These are phyloP conservation scores for Lutjanus argentimaculatus DNA, from an alignment of 2,797 vertebrate genomes.

Conservation along the genomic window DNA sequence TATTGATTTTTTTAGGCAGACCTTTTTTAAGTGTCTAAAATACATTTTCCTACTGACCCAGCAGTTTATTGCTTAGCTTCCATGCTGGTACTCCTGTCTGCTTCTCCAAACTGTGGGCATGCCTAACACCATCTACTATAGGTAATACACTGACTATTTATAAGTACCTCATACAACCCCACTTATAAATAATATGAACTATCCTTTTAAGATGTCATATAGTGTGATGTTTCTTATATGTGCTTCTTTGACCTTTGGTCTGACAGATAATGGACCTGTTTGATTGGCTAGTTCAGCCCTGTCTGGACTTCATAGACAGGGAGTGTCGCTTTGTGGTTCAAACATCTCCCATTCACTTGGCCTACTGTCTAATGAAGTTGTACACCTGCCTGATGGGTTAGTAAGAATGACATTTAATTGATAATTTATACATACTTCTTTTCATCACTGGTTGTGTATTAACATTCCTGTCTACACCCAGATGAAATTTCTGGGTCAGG, in stretches of 20 bases:
- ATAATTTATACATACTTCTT: slow-evolving; percentile 4
- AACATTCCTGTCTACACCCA: slow-evolving; percentile 61
- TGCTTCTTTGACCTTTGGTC: slow-evolving; percentile 50
- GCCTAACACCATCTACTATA: too few species aligned
- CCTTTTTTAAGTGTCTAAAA: too few species aligned
- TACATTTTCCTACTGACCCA: too few species aligned
- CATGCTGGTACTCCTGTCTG: too few species aligned
- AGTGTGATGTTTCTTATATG: slow-evolving; percentile 2
- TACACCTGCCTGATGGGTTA: slow-evolving; percentile 92
- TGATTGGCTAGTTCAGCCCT: slow-evolving; percentile 93
- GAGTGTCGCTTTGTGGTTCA: slow-evolving; percentile 89
- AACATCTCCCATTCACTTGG: slow-evolving; percentile 91
- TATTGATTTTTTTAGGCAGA: too few species aligned
- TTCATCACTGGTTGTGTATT: neutral
- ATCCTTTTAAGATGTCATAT: neutral
- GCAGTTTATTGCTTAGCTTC: too few species aligned
- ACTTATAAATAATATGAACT: too few species aligned
- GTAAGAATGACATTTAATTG: slow-evolving; percentile 40
- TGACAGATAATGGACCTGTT: slow-evolving; percentile 90
- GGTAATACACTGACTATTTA: too few species aligned
- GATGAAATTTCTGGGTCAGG: slow-evolving; percentile 87
- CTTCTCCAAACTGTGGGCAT: too few species aligned
- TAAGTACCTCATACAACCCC: too few species aligned
- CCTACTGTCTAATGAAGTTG: slow-evolving; percentile 90
- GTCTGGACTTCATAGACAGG: slow-evolving; percentile 89